Evolutionary conservation across 2,797 vertebrate genomes (phyloP), one percentile per base, ranked within the genome.

Genomic region (Chaenodraco wilsoni): DNA sequence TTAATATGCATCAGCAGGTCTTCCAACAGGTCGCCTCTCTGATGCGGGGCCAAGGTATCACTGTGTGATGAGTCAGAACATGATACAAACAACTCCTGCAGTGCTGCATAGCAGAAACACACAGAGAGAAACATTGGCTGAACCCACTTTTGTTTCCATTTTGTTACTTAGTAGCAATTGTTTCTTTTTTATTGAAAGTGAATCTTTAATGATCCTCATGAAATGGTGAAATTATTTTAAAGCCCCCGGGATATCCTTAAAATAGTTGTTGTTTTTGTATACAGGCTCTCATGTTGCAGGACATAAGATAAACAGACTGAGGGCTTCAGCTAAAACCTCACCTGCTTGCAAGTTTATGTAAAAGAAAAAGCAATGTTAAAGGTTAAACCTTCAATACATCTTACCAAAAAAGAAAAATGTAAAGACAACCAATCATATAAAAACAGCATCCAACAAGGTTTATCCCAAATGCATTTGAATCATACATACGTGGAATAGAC

Each of bases 1-100:
- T 92, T 88, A 85, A 89, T 87, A 91, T 91, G 85, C 84, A 79
- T 78, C 71, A 78, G 86, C 76, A 75, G 74, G 83, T 86, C 83
- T 31, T 78, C 73, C 56, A 75, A 70, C 72, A 79, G 78, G 79
- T 87, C 45, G 17, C 15, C 17, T 61, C 78, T 83, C 46, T 74
- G 87, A 84, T 69, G 79, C 73, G 65, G 56, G 80, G 65, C 76
- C 83, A 78, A 71, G 45, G 82, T 83, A 75, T 79, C 51, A 41
- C 61, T 33, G 57, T 72, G 51, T 80, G 78, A 83, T 76, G 70
- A 89, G 65, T 88, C 79, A 88, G 79, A 81, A 78, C 43, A 87
- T 76, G 72, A 74, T 71, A 65, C 67, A 69, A 82, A 65, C 71
- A 61, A 57, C 49, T 73, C 14, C 51, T 75, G 63, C 66, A 64